Percentiles rank a stretch among this genome's conserved stretches.
Evolutionary conservation across 2,888 invertebrate species (phyloP).

Genomic region (Elysia crispata): DNA sequence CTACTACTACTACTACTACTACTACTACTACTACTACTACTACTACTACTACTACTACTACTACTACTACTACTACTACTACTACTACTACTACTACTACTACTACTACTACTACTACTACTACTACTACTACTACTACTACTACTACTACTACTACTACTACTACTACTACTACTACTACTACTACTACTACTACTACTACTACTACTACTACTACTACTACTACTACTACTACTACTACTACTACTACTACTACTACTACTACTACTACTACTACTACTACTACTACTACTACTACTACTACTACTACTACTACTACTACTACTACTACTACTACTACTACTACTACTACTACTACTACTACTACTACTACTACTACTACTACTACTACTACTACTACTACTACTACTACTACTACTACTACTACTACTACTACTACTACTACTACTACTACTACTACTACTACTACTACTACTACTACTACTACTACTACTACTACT

Average conservation of each 20-base stretch:
- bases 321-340: slow-evolving; percentile 9
- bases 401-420: slow-evolving; percentile 42
- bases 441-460: slow-evolving; percentile 18
- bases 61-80: slow-evolving; percentile 41
- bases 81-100: slow-evolving; percentile 37
- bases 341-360: slow-evolving; percentile 6
- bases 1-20: slow-evolving; percentile 38
- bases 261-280: slow-evolving; percentile 23
- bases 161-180: slow-evolving; percentile 7
- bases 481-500: slow-evolving; percentile 21
- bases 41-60: slow-evolving; percentile 41
- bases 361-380: slow-evolving; percentile 10
- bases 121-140: slow-evolving; percentile 46
- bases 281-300: slow-evolving; percentile 20
- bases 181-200: slow-evolving; percentile 43
- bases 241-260: slow-evolving; percentile 29
- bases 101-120: slow-evolving; percentile 40
- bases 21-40: slow-evolving; percentile 42
- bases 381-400: slow-evolving; percentile 30
- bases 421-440: neutral
- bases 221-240: slow-evolving; percentile 47
- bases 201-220: slow-evolving; percentile 45
- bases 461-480: slow-evolving; percentile 44
- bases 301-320: slow-evolving; percentile 23
- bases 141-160: slow-evolving; percentile 21